A percentile compares a stretch with the other conserved stretches of the same genome.
Conservation (phyloP, 1,140 invertebrate genomes). For the Eufriesea mexicana region DNA sequence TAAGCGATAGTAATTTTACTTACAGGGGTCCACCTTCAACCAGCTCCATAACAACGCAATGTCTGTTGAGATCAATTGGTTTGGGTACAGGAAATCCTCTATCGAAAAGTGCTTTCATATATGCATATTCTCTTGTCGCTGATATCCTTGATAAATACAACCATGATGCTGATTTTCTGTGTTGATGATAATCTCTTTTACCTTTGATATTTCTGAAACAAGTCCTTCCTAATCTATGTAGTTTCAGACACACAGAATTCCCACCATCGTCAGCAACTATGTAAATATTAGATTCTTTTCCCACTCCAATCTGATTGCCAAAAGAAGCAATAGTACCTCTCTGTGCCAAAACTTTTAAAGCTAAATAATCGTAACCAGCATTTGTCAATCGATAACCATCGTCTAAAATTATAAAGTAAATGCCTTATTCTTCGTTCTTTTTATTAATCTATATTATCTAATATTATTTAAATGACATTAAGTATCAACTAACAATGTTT, state of each 20-base stretch:
- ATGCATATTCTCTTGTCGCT: conserved; percentile 98
- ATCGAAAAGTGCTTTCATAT: conserved; percentile 97
- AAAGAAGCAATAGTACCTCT: conserved; percentile 92
- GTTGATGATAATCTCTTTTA: conserved; percentile 98
- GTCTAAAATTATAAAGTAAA: conserved; percentile 83
- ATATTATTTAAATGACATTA: conserved; percentile 12
- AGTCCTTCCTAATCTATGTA: conserved; percentile 96
- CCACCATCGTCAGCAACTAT: conserved; percentile 91
- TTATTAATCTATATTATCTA: not conserved
- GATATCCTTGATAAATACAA: conserved; percentile 98
- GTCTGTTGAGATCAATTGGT: conserved; percentile 97
- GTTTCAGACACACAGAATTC: conserved; percentile 91
- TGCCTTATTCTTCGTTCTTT: not conserved
- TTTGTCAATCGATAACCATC: conserved; percentile 98
- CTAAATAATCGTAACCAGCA: conserved; percentile 98
- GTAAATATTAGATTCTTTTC: conserved; percentile 98
- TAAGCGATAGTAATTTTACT: conserved; percentile 30
- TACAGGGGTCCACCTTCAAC: conserved; percentile 90
- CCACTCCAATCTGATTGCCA: conserved; percentile 99
- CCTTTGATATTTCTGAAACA: conserved; percentile 98
- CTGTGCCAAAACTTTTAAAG: conserved; percentile 93
- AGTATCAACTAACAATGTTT: conserved; percentile 89
- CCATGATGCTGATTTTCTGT: conserved; percentile 95
- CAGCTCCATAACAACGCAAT: conserved; percentile 98
- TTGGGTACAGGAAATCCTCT: conserved; percentile 96